Evolutionary conservation across 2,888 invertebrate genomes (phyloP), one percentile per base, ranked within the genome.

Genomic region (Archips xylosteana): DNA sequence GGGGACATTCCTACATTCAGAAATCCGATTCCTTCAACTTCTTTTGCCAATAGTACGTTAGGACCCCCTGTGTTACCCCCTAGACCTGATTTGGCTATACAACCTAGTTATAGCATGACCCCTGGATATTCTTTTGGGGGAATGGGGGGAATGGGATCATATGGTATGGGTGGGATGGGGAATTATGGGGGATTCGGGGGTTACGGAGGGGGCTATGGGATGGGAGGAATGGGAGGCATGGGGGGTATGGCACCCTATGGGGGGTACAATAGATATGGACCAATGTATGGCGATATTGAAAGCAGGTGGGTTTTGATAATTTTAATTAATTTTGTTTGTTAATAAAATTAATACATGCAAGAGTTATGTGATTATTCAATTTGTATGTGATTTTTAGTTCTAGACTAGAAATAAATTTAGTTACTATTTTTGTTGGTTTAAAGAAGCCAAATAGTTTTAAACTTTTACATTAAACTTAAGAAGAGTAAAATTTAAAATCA

Each of bases 201-300:
- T 2, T 83, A 82, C 63, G 81, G 82, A 23, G 79, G 77, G 12
- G 76, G 78, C 2, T 76, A 75, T 49, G 80, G 78, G 4, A 77
- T 77, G 72, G 80, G 79, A 0, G 74, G 83, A 0, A 78, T n/a
- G 84, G 83, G 67, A 80, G 86, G 82, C 8, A 86, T 86, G 87
- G 85, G 79, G 63, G 78, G 64, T 85, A 85, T 77, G 88, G 82
- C 88, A 2, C 84, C 87, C 0, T 92, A 91, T 78, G 92, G 92
- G 13, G 90, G 93, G 65, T 95, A 89, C 72, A 94, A 93, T 77
- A 84, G 89, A 78, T 86, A 85, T 75, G 90, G 91, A 57, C 92
- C 89, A 15, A 92, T 91, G 89, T 92, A 94, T 85, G 95, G 95
- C 76, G 96, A 96, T 83, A 92, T 95, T 75, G 96, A 96, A 89